Evolutionary conservation across 2,888 invertebrate genomes (phyloP), one percentile per base, ranked within the genome.

Genomic region (Physocephala rufipes): DNA sequence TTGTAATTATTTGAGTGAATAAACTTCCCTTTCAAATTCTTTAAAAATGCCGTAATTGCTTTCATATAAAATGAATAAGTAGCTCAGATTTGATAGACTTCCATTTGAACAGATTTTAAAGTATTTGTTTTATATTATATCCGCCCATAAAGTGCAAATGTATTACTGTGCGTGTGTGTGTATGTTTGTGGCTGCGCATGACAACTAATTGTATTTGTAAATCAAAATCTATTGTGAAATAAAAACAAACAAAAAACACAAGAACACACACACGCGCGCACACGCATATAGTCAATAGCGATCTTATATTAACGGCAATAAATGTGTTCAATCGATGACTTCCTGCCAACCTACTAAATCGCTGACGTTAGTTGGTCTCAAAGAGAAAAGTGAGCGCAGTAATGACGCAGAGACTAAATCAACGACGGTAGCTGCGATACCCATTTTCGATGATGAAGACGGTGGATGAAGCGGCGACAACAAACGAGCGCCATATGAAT

Each of bases 261-360:
- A n/a, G 58, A 65, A 24, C 15, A 49, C 30, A 63, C 28, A 28
- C 51, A 47, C 19, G 43, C 28, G 13, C 36, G 12, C 12, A 12
- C 16, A 19, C 58, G 45, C 55, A 58, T 51, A 66, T 43, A 61
- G 51, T 45, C 70, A 55, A 74, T 74, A 76, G 87, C 86, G 87
- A 87, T 87, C 83, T 86, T 86, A 87, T 87, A 83, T 83, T 85
- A 82, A 83, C 86, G 78, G 79, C 79, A 43, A 51, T 76, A 82
- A 83, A 82, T 81, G 77, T 76, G 74, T 75, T 78, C 81, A 81
- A 82, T 82, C 79, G 79, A 81, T 79, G 75, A 79, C 79, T 82
- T 82, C 82, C 82, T 78, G 81, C 74, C 79, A 79, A 79, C 80
- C 80, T 77, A 81, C 79, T 74, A 74, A 55, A 78, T 75, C 77